Evolutionary conservation across 2,888 invertebrate genomes (phyloP).

Genomic region (Leucoma salicis): DNA sequence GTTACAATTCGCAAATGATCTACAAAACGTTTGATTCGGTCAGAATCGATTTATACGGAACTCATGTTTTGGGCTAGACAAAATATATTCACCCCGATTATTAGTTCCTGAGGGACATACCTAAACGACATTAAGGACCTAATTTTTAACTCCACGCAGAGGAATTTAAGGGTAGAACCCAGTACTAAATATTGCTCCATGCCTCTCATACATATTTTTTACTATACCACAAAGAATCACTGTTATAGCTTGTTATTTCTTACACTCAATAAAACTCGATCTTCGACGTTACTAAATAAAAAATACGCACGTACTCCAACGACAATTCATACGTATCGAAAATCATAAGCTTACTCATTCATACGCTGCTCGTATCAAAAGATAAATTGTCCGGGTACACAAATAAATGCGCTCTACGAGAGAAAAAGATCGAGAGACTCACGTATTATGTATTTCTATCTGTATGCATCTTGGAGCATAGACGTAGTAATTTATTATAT

Average conservation of each 20-base stretch:
- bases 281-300: conserved; percentile 26
- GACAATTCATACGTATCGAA: conserved; percentile 57
- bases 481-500: conserved; percentile 77
- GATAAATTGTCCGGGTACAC: conserved; percentile 75
- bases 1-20: no score
- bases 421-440: conserved; percentile 62
- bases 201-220: no score
- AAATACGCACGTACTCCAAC: conserved; percentile 35
- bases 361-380: conserved; percentile 68
- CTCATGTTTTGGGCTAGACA: no score
- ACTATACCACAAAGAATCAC: conserved; percentile 1
- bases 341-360: conserved; percentile 71
- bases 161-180: no score
- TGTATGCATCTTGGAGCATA: conserved; percentile 61
- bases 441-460: conserved; percentile 52
- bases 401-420: conserved; percentile 66
- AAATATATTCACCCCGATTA: no score
- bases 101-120: no score
- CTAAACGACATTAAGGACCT: no score
- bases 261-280: conserved; percentile 26
- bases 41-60: no score
- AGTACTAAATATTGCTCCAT: no score
- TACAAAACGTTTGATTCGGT: no score
- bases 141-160: no score
- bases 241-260: conserved; percentile 3